Evolutionary conservation across 2,888 invertebrate species (phyloP).

Genomic region (Matsumyia berberina): DNA sequence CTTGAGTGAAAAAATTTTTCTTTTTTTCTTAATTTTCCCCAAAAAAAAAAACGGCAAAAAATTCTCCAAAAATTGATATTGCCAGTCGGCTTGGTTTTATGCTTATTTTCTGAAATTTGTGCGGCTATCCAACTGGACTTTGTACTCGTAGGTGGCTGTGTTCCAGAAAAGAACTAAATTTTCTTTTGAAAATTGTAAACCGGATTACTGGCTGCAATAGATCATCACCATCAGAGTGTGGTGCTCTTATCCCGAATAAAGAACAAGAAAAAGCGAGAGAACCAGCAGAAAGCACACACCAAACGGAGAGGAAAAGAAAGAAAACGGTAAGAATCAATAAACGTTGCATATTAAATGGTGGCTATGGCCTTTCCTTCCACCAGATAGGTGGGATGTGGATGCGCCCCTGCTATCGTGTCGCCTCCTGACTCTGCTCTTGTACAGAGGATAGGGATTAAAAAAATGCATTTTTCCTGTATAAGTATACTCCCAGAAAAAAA

Average conservation of each 20-base stretch:
- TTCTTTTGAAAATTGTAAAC: slow-evolving; percentile 52
- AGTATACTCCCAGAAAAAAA: slow-evolving; percentile 6
- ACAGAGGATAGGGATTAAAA: slow-evolving; percentile 18
- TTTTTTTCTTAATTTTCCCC: slow-evolving; percentile 8
- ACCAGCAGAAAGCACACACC: slow-evolving; percentile 32
- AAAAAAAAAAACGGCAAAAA: slow-evolving; percentile 28
- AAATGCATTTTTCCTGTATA: slow-evolving; percentile 43
- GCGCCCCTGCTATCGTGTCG: slow-evolving; percentile 54
- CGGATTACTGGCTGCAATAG: slow-evolving; percentile 62
- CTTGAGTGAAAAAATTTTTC: slow-evolving; percentile 36
- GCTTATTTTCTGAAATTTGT: slow-evolving; percentile 8
- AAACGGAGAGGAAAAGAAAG: slow-evolving; percentile 49
- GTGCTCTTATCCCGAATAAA: slow-evolving; percentile 36
- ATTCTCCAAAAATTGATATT: neutral
- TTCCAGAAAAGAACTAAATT: slow-evolving; percentile 24
- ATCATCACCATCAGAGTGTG: slow-evolving; percentile 44
- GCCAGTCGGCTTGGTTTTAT: neutral
- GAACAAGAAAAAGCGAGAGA: slow-evolving; percentile 33
- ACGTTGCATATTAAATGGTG: slow-evolving; percentile 76
- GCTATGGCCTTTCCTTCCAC: slow-evolving; percentile 60
- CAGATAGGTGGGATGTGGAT: slow-evolving; percentile 53
- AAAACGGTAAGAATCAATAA: slow-evolving; percentile 77
- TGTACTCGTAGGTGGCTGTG: slow-evolving; percentile 12
- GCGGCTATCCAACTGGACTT: slow-evolving; percentile 46
- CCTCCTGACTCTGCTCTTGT: slow-evolving; percentile 10